Conservation (phyloP, 2,888 invertebrate genomes). For the Hofmannophila pseudospretella region DNA sequence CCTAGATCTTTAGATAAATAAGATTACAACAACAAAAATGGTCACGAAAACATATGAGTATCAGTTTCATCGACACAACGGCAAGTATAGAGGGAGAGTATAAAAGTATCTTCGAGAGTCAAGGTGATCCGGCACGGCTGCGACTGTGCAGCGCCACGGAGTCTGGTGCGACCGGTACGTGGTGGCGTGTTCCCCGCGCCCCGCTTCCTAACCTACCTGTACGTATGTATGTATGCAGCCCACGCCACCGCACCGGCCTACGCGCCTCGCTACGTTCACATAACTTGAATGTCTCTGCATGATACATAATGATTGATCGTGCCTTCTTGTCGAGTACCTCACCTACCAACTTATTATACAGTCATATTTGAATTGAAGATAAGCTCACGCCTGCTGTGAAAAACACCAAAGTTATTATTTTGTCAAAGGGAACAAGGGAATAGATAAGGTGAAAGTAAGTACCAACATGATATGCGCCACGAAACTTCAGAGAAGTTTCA, state of each 20-base stretch:
- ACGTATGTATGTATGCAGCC: slow-evolving; percentile 39
- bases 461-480: no score
- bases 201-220: slow-evolving; percentile 15
- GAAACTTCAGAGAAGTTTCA: no score
- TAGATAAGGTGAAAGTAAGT: no score
- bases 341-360: no score
- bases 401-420: no score
- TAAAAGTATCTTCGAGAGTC: slow-evolving; percentile 35
- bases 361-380: no score
- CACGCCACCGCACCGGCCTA: slow-evolving; percentile 46
- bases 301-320: slow-evolving; percentile 33
- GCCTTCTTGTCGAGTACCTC: slow-evolving; percentile 9
- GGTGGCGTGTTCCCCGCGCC: no score
- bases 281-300: slow-evolving; percentile 42
- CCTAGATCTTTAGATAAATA: no score
- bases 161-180: slow-evolving; percentile 45
- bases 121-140: slow-evolving; percentile 54
- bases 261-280: slow-evolving; percentile 42
- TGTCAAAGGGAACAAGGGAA: no score
- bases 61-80: slow-evolving; percentile 10
- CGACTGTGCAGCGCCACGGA: slow-evolving; percentile 50
- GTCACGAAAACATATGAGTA: background rate
- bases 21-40: no score
- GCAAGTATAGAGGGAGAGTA: background rate
- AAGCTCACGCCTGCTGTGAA: no score